A percentile compares a stretch with the other conserved stretches of the same genome.
These are phyloP conservation scores for Condylura cristata DNA, from an alignment of 2,113 vertebrate genomes.

Conservation along the genomic window DNA sequence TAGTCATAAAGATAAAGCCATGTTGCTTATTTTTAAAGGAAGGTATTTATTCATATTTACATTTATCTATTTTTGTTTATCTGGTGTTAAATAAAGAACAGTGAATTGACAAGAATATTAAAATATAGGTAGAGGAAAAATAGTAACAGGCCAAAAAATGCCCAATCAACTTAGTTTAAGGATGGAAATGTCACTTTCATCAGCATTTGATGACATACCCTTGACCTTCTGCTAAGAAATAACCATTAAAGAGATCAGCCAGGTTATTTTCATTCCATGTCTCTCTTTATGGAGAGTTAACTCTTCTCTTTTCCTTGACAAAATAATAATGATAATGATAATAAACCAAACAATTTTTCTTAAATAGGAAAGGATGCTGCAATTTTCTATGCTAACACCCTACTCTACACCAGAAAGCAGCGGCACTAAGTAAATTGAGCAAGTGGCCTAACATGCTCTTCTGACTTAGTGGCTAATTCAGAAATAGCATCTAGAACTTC, in stretches of 20 bases:
- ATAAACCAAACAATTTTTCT: too few relatives aligned
- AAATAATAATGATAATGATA: neutral
- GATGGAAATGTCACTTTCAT: neutral
- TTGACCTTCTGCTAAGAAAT: neutral
- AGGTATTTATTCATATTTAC: neutral
- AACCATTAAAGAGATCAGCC: neutral
- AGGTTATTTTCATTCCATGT: neutral
- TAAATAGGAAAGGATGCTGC: neutral
- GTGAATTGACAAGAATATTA: neutral
- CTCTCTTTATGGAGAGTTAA: neutral
- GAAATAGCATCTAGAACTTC: neutral
- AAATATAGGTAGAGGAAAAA: neutral
- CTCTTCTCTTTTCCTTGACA: neutral
- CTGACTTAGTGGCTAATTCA: neutral
- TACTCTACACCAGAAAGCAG: neutral
- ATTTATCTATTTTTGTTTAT: neutral
- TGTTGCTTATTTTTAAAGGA: neutral
- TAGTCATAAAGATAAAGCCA: neutral
- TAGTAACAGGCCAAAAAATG: neutral
- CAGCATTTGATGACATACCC: neutral
- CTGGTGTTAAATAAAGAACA: neutral
- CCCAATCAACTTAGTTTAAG: neutral
- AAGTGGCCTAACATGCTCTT: neutral
- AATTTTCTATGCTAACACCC: neutral
- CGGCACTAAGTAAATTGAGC: neutral